Base-by-base conservation (phyloP, 2,888 invertebrate species). In the Phaonia tiefii region DNA sequence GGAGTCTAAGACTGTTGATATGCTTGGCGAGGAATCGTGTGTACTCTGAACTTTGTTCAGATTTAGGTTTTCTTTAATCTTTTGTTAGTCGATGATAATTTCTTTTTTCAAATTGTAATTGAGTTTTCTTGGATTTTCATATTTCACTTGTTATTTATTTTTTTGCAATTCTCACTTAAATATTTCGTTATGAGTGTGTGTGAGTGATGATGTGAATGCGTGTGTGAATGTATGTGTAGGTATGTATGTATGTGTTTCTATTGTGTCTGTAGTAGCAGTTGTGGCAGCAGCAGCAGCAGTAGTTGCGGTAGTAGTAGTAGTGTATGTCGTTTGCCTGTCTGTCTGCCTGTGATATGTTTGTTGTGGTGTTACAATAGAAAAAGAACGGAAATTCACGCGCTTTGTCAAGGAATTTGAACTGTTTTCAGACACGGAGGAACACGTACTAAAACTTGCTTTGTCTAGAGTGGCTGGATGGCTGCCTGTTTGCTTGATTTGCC, bases 401-500 rank as follows among this genome's bases (percentile, higher is more conserved):
- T 83, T 84, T 79, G 82, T 84, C 84, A 79, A 81, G 84, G 75
- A 84, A 82, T 77, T 80, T 86, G 90, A 87, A 89, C 89, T 89
- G 90, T 86, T 88, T 89, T 87, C 90, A 88, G 86, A 88, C 89
- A 88, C 89, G 89, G 88, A 89, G 89, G 89, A 89, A 89, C 88
- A 89, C 89, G 90, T 89, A 90, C 89, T 90, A 89, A 89, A 89
- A 89, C 87, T 88, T 87, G 88, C 82, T 89, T 89, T 86, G 83
- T 80, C 83, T 76, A 81, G 81, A 84, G 83, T 80, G 76, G 76
- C 85, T 83, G 79, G 81, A 75, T 81, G 75, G 78, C 63, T 63
- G 63, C 22, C 42, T 63, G 63, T 39, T 42, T 63, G 63, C 66
- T 67, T 67, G 42, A 26, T 49, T 66, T 37, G 75, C 75, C 17